Base-by-base conservation (phyloP, 2,113 vertebrate species). In the Cyphomyrus discorhynchus region DNA sequence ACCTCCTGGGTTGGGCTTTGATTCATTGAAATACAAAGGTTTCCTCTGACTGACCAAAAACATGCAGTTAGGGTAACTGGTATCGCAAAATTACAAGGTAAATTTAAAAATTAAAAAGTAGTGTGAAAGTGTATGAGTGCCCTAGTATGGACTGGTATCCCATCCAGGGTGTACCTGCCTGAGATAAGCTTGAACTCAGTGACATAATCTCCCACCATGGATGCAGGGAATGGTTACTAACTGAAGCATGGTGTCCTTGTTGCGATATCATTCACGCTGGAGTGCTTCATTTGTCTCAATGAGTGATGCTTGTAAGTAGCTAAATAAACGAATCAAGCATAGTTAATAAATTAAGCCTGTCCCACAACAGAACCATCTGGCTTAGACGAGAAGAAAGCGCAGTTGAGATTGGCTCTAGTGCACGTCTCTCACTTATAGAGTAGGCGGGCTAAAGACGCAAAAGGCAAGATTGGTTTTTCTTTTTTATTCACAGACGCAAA, bases 391-490 rank as follows among this genome's bases (percentile, higher is more conserved):
- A 90, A 46, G 53, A 62, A 62, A 13, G 42, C 50, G 15, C 21
- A 31, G 50, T 24, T 13, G 45, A 82, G 70, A 88, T 90, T 90
- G 90, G 90, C 27, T 90, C 24, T 1, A 47, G 49, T 27, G 24
- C 56, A 47, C 62, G 90, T 88, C 90, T 58, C 74, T 90, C 89
- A 90, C 70, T 74, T 47, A 45, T 11, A 24, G 21, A 19, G 46
- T 53, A 52, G 90, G 90, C 90, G 90, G 86, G 49, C 15, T 31
- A 46, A 70, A 56, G 77, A 24, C 5, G 58, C 45, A 74, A 86
- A 49, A 49, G 39, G 58, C 56, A 19, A 89, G 46, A 89, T 21
- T 47, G 86, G 10, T 35, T 80, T 87, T 77, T 46, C 24, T 82
- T 45, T 66, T 66, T 35, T 52, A 86, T 52, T 86, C 85, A 86